A percentile compares a stretch with the other conserved stretches of the same genome.
phyloP scores from a whole-genome alignment of 2,113 vertebrate genomes.

The Cochlearius cochlearius region DNA sequence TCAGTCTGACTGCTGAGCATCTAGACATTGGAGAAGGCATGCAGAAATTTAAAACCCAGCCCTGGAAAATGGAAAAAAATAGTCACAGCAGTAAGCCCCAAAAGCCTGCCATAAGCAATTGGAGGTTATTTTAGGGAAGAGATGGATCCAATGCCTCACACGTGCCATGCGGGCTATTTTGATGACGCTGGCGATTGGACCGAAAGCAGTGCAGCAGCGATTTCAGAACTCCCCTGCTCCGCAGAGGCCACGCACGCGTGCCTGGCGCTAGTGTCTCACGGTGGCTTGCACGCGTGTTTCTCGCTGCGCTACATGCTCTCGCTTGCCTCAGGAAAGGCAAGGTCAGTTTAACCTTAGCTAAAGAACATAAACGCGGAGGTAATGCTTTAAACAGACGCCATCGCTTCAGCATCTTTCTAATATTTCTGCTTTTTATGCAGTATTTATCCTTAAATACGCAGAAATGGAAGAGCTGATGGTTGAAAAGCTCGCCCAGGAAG shows the following conservation, averaged over 20 bases:
- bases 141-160: background rate
- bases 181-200: background rate
- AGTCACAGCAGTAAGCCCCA: background rate
- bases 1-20: background rate
- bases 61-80: background rate
- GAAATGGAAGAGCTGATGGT: background rate
- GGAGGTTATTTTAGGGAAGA: background rate
- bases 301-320: background rate
- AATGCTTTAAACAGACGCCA: background rate
- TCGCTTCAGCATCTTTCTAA: background rate
- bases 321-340: background rate
- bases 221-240: background rate
- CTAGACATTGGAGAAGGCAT: fast-evolving
- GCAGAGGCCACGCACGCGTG: fast-evolving
- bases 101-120: background rate
- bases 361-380: background rate
- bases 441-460: background rate
- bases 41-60: background rate
- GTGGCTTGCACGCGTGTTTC: background rate
- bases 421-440: background rate
- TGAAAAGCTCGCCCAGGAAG: too few relatives aligned
- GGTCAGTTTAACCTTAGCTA: background rate
- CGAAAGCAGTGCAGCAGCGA: background rate
- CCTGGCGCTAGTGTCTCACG: fast-evolving
- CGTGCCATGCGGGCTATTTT: background rate